These are phyloP conservation scores for Apostichopus parvimensis DNA, from an alignment of 35 echinoderm and acorn worm species.

Conservation along the genomic window DNA sequence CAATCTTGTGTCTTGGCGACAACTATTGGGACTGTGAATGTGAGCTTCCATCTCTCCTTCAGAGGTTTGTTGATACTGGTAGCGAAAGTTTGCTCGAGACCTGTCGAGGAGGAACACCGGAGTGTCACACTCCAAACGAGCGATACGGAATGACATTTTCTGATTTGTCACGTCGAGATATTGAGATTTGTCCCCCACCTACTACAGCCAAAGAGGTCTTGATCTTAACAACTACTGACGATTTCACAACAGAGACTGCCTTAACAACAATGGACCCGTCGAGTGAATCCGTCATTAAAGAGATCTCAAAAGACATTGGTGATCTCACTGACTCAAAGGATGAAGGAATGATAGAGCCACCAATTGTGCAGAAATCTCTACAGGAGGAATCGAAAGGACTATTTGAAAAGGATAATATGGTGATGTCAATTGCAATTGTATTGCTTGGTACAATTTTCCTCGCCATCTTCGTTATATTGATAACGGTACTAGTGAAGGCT, in stretches of 20 bases:
- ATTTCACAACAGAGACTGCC: neutral
- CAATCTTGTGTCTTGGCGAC: conserved; percentile 10
- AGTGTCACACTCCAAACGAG: neutral
- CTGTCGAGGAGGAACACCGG: neutral
- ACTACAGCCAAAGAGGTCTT: neutral
- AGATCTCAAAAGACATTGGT: too few species aligned
- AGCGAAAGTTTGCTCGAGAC: neutral
- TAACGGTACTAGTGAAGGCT: neutral
- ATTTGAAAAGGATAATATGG: neutral
- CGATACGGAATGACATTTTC: neutral
- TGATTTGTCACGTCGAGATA: neutral
- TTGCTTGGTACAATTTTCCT: neutral
- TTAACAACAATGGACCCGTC: neutral
- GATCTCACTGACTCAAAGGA: neutral
- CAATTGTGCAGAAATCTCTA: neutral
- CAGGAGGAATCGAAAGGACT: neutral
- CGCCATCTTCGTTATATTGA: neutral
- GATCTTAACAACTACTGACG: neutral
- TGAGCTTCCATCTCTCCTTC: neutral
- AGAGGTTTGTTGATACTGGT: neutral
- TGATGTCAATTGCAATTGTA: neutral
- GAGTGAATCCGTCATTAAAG: neutral
- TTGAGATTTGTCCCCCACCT: neutral
- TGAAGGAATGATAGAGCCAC: neutral
- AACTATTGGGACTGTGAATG: conserved; percentile 9